Evolutionary conservation across 2,888 invertebrate genomes (phyloP), one percentile per base, ranked within the genome.

Genomic region (Netelia melanura): DNA sequence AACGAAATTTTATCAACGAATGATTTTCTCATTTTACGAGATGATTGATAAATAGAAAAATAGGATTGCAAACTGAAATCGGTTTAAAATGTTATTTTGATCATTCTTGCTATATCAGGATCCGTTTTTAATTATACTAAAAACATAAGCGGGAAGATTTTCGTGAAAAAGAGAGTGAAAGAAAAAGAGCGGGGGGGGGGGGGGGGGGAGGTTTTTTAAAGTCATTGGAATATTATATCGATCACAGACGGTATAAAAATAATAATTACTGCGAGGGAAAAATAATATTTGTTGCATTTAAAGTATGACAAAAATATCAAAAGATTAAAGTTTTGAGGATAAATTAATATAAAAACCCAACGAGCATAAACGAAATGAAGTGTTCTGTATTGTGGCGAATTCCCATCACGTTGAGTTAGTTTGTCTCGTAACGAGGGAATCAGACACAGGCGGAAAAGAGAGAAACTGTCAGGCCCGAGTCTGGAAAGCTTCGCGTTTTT

Each of bases 331-430:
- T 11, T 58, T 11, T 23, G 2, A 30, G 44, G 67, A 67, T 23
- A 30, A 54, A 44, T 56, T 48, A 56, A 48, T 25, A 65, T 8
- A 43, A 80, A 67, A 44, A 25, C 25, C 17, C 10, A 3, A 9
- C 21, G 9, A 17, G 6, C 43, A 70, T 25, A 14, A 43, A 9
- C 10, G 38, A 17, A 14, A 17, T 74, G 56, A 25, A 67, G 21
- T 65, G 43, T 71, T 70, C 65, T 38, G 62, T 21, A 21, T 65
- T 14, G 14, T n/a, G 67, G 68, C 11, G 54, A 68, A 83, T 78
- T 78, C 83, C 44, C 25, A 68, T 83, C 83, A 74, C 83, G 68
- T 83, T 65, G 77, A 54, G 67, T 68, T 54, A 44, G 83, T 78
- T 78, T 67, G 72, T 62, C 48, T 48, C 77, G 78, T 74, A 78